phyloP scores from a whole-genome alignment of 2,888 invertebrate species.

The Ochlodes sylvanus region DNA sequence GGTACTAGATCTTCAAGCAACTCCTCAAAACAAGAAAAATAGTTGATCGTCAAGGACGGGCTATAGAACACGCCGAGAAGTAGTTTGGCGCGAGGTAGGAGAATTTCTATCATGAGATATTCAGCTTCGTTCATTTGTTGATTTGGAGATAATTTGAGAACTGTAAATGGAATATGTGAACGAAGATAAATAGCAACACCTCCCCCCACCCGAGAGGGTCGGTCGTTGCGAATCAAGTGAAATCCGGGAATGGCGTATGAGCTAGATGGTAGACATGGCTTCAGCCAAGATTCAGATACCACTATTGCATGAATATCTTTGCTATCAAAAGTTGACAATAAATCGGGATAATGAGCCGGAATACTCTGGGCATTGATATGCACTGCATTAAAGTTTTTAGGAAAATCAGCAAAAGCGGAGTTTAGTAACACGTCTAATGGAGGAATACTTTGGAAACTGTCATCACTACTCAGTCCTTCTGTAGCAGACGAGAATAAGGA shows the following conservation, averaged over 20 bases:
- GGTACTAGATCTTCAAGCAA: not conserved
- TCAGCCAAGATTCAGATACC: not conserved
- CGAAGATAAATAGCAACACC: not conserved
- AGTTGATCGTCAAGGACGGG: not conserved
- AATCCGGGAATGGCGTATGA: not conserved
- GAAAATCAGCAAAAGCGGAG: not conserved
- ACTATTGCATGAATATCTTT: no score
- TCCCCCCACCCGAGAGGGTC: not conserved
- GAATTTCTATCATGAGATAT: not conserved
- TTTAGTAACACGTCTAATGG: not conserved
- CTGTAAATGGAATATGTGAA: not conserved
- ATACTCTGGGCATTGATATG: not conserved
- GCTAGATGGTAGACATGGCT: not conserved
- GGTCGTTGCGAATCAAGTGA: conserved; percentile 2
- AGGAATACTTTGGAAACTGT: conserved; percentile 1
- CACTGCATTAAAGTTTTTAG: conserved; percentile 1
- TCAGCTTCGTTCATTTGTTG: not conserved
- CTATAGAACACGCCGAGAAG: conserved; percentile 3
- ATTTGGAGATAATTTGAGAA: not conserved
- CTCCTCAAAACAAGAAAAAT: not conserved
- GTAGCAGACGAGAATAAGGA: not conserved
- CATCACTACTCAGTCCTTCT: not conserved
- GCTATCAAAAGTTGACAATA: no score
- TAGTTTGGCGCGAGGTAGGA: not conserved
- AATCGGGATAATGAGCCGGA: not conserved